A percentile compares a stretch with the other conserved stretches of the same genome.
These are phyloP conservation scores for Amblyraja radiata DNA, from an alignment of 2,797 vertebrate species.

Conservation along the genomic window DNA sequence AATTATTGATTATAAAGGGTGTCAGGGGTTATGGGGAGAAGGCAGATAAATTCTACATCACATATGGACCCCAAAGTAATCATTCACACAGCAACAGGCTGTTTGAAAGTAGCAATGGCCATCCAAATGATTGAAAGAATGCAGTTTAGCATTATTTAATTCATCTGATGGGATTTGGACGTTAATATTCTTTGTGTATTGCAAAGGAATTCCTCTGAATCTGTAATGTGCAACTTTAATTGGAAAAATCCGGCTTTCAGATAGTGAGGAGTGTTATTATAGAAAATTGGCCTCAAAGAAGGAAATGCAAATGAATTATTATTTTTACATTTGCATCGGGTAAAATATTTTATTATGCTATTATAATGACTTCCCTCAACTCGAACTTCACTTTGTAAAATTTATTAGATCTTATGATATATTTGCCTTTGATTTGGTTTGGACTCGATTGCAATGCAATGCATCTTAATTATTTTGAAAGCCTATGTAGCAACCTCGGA, in stretches of 20 bases:
- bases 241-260: background rate
- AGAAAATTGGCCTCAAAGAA: conserved; percentile 10
- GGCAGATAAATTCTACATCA: background rate
- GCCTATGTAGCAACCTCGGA: background rate
- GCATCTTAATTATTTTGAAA: background rate
- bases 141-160: background rate
- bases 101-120: background rate
- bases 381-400: background rate
- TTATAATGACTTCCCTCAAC: background rate
- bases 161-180: background rate
- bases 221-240: background rate
- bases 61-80: background rate
- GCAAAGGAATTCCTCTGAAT: background rate
- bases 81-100: background rate
- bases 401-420: background rate
- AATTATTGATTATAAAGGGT: too few relatives aligned
- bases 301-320: conserved; percentile 12
- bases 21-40: too few relatives aligned
- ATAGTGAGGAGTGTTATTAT: background rate
- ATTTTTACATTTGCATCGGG: background rate
- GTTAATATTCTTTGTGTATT: background rate
- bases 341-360: background rate
- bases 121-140: background rate
- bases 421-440: background rate
- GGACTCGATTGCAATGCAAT: background rate